A percentile compares a stretch with the other conserved stretches of the same genome.
These are phyloP conservation scores for Mergus octosetaceus DNA, from an alignment of 2,797 vertebrate species.

Conservation along the genomic window DNA sequence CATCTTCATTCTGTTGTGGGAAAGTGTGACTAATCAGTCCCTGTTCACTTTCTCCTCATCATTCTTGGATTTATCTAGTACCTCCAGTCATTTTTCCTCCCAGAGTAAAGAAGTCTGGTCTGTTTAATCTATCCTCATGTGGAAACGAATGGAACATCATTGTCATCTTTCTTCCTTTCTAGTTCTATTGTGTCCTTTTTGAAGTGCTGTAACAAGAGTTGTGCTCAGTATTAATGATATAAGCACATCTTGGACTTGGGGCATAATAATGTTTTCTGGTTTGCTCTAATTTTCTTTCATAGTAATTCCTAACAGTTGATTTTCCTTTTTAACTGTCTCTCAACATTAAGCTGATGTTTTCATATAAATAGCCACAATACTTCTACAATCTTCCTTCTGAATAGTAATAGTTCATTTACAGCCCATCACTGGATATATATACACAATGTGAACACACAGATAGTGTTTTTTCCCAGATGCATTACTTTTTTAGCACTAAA, in stretches of 20 bases:
- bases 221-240: background rate
- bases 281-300: slow-evolving; percentile 16
- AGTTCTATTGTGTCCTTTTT: slow-evolving; percentile 25
- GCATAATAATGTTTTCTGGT: slow-evolving; percentile 4
- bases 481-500: background rate
- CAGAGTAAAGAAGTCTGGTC: background rate
- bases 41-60: slow-evolving; percentile 21
- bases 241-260: background rate
- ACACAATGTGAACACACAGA: background rate
- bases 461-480: background rate
- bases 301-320: background rate
- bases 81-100: slow-evolving; percentile 14
- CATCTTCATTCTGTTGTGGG: background rate
- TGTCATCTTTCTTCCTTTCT: slow-evolving; percentile 27
- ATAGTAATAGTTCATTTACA: background rate
- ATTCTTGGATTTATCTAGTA: slow-evolving; percentile 46
- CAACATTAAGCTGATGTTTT: slow-evolving; percentile 5
- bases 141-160: background rate
- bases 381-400: background rate
- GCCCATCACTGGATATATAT: background rate
- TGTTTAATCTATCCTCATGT: slow-evolving; percentile 47
- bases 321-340: slow-evolving; percentile 21
- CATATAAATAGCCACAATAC: background rate
- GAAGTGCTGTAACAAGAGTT: background rate
- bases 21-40: slow-evolving; percentile 47